A percentile compares a stretch with the other conserved stretches of the same genome.
These are phyloP conservation scores for Clostera curtula DNA, from an alignment of 2,888 invertebrate species.

Conservation along the genomic window DNA sequence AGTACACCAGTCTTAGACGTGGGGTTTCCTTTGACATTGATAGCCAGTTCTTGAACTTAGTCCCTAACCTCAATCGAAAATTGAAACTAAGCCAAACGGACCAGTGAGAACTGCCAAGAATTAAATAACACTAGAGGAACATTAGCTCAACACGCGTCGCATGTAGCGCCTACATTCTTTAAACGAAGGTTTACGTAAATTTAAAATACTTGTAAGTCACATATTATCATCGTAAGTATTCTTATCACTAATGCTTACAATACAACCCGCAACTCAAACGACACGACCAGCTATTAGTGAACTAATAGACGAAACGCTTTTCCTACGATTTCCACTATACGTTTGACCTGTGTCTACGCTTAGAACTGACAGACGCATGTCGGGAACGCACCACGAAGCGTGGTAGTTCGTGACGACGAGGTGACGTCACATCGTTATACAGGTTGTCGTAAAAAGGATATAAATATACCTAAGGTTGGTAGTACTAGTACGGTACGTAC, in stretches of 20 bases:
- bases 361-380: conserved; percentile 36
- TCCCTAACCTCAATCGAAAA: conserved; percentile 25
- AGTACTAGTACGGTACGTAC: too few species aligned
- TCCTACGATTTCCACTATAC: conserved; percentile 24
- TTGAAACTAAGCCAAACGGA: conserved; percentile 49
- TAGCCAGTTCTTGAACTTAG: conserved; percentile 23
- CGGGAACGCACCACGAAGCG: conserved; percentile 34
- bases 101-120: conserved; percentile 38
- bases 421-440: conserved; percentile 43
- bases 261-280: too few species aligned
- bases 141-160: too few species aligned
- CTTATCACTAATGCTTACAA: too few species aligned
- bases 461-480: too few species aligned
- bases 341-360: conserved; percentile 30
- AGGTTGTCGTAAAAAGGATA: too few species aligned
- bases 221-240: too few species aligned
- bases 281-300: conserved; percentile 9
- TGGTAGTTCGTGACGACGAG: conserved; percentile 38
- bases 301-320: conserved; percentile 13
- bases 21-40: conserved; percentile 13
- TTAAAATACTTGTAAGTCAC: too few species aligned
- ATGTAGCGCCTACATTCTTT: too few species aligned
- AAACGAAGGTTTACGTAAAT: neutral
- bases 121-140: conserved; percentile 26
- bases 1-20: conserved; percentile 3